Percentiles rank a stretch among this genome's conserved stretches.
Evolutionary conservation across 2,888 invertebrate genomes (phyloP).

Genomic region (Parascotia fuliginaria): DNA sequence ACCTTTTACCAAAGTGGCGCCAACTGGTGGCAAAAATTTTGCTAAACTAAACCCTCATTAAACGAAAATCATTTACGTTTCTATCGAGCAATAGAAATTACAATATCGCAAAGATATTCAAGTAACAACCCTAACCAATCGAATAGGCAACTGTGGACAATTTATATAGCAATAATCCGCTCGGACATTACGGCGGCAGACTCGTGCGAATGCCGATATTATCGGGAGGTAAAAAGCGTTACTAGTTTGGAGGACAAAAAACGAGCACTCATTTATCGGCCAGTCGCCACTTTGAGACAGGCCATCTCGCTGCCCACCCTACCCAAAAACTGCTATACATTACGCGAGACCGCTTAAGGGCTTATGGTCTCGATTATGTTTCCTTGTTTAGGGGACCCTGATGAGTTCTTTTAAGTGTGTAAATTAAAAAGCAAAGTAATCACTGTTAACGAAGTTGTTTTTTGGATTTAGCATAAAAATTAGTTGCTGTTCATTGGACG

Average conservation of each 20-base stretch:
- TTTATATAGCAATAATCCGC: conserved; percentile 85
- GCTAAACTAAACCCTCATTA: too few species aligned
- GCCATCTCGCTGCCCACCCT: conserved; percentile 55
- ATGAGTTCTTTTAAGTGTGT: conserved; percentile 30
- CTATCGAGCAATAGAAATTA: too few species aligned
- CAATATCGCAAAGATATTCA: neutral
- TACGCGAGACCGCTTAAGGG: conserved; percentile 40
- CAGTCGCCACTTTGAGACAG: conserved; percentile 71
- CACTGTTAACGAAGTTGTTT: neutral
- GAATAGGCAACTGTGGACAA: conserved; percentile 82
- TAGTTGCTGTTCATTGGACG: too few species aligned
- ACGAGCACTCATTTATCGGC: conserved; percentile 83
- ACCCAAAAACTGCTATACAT: conserved; percentile 40
- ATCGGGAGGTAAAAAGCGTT: conserved; percentile 76
- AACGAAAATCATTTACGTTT: too few species aligned
- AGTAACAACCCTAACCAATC: conserved; percentile 70
- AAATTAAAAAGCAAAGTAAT: conserved; percentile 9
- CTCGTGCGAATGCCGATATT: conserved; percentile 71
- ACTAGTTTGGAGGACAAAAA: conserved; percentile 82
- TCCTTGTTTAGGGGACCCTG: conserved; percentile 32
- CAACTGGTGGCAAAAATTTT: too few species aligned
- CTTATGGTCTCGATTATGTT: conserved; percentile 38
- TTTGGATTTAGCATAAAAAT: too few species aligned
- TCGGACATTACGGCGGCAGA: conserved; percentile 73
- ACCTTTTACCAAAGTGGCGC: too few species aligned